phyloP scores from a whole-genome alignment of 2,113 vertebrate genomes.

The Ciconia boyciana region DNA sequence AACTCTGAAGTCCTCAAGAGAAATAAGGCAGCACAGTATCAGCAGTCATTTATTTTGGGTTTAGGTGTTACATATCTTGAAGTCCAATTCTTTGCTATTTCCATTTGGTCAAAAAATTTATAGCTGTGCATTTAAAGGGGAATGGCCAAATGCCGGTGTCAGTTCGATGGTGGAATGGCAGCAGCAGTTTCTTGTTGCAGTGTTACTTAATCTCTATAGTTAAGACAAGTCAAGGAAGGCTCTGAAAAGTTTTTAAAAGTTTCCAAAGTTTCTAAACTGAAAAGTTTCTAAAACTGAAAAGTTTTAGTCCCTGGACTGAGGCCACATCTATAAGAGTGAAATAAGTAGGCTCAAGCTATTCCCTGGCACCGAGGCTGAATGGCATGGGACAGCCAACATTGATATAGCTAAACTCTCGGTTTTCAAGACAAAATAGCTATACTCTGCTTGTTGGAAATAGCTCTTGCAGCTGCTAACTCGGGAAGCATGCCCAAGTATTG shows the following conservation, averaged over 20 bases:
- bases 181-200: background rate
- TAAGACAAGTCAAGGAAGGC: background rate
- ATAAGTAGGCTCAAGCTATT: background rate
- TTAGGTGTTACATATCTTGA: background rate
- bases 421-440: background rate
- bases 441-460: background rate
- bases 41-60: background rate
- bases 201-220: background rate
- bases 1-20: background rate
- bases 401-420: background rate
- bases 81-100: background rate
- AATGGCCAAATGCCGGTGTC: background rate
- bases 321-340: background rate
- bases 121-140: background rate
- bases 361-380: background rate
- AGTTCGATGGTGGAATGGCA: background rate
- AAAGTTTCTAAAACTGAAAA: too few relatives aligned
- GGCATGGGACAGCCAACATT: background rate
- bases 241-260: background rate
- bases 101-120: background rate
- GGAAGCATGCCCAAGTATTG: background rate
- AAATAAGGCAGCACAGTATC: background rate
- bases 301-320: background rate
- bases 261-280: too few relatives aligned
- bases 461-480: background rate